Percentiles rank a stretch among this genome's conserved stretches.
These are phyloP conservation scores for Palythoa heliodiscus DNA, from an alignment of 92 coral and sea anemone species.

Conservation along the genomic window DNA sequence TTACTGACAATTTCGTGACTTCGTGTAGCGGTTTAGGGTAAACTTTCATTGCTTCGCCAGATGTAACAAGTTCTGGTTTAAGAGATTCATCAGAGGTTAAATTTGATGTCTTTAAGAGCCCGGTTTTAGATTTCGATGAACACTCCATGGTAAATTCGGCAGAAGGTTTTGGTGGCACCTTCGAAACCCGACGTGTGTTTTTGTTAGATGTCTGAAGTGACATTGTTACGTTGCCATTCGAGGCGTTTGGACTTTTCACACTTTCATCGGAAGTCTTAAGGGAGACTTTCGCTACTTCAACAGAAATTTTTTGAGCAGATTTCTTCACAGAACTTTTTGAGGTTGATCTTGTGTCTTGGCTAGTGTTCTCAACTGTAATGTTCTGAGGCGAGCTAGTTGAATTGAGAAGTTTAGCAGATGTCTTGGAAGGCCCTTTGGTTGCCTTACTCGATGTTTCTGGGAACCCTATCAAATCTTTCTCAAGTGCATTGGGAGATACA, in stretches of 20 bases:
- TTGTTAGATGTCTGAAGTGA: constrained; percentile 11
- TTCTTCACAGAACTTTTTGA: constrained; percentile 17
- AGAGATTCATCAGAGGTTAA: constrained; percentile 18
- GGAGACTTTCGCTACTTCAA: constrained; percentile 28
- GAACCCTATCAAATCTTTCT: background rate
- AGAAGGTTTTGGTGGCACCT: constrained; percentile 3
- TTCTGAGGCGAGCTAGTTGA: constrained; percentile 12
- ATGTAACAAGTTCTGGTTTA: constrained; percentile 31
- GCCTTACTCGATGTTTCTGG: constrained; percentile 43
- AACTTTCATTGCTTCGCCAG: constrained; percentile 42
- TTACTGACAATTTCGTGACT: background rate
- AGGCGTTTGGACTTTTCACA: background rate
- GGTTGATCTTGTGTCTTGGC: constrained; percentile 5
- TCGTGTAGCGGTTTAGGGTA: background rate
- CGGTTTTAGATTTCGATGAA: constrained; percentile 29
- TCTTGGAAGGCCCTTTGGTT: constrained; percentile 29
- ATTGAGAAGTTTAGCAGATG: background rate
- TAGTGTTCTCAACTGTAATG: constrained; percentile 2
- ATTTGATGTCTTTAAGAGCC: constrained; percentile 23
- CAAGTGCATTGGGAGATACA: constrained; percentile 13
- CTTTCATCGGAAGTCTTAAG: background rate
- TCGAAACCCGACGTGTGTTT: constrained; percentile 13
- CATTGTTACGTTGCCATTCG: background rate
- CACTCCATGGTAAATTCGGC: constrained; percentile 14
- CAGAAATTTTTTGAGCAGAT: constrained; percentile 32